These are phyloP conservation scores for Apolygus lucorum DNA, from an alignment of 1,140 invertebrate genomes.

Conservation along the genomic window DNA sequence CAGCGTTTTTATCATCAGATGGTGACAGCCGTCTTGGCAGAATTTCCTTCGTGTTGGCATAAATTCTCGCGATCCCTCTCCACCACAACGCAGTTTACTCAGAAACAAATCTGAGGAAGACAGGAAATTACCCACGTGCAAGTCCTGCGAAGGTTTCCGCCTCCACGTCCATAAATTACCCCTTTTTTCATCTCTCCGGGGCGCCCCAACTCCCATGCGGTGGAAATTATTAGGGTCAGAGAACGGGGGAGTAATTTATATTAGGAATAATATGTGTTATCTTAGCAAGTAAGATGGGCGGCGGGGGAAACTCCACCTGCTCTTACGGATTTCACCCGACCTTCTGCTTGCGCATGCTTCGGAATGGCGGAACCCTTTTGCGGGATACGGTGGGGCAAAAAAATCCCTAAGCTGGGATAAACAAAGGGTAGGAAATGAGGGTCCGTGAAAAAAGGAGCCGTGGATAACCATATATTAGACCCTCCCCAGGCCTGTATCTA, in stretches of 20 bases:
- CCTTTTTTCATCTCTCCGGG: too few relatives aligned
- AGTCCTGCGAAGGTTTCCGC: too few relatives aligned
- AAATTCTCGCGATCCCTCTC: too few relatives aligned
- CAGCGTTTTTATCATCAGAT: too few relatives aligned
- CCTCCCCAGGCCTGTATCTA: conserved; percentile 15
- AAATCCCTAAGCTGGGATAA: conserved; percentile 19
- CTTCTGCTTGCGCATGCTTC: conserved; percentile 4
- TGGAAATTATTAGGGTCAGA: background rate
- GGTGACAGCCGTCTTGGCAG: too few relatives aligned
- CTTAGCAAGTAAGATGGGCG: background rate
- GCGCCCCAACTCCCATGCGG: too few relatives aligned
- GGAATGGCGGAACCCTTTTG: background rate
- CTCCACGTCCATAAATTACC: too few relatives aligned
- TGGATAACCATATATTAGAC: conserved; percentile 19
- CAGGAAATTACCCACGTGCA: too few relatives aligned
- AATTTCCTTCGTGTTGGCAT: too few relatives aligned
- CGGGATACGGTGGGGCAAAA: background rate
- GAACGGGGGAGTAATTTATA: background rate
- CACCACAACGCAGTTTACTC: too few relatives aligned
- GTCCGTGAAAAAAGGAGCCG: conserved; percentile 18
- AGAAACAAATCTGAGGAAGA: too few relatives aligned
- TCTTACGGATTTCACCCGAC: background rate
- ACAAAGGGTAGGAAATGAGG: conserved; percentile 20
- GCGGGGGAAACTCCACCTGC: background rate
- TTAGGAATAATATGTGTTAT: background rate